Percentiles rank a stretch among this genome's conserved stretches.
Conservation (phyloP, 1,140 invertebrate genomes). For the Drosophila albomicans region DNA sequence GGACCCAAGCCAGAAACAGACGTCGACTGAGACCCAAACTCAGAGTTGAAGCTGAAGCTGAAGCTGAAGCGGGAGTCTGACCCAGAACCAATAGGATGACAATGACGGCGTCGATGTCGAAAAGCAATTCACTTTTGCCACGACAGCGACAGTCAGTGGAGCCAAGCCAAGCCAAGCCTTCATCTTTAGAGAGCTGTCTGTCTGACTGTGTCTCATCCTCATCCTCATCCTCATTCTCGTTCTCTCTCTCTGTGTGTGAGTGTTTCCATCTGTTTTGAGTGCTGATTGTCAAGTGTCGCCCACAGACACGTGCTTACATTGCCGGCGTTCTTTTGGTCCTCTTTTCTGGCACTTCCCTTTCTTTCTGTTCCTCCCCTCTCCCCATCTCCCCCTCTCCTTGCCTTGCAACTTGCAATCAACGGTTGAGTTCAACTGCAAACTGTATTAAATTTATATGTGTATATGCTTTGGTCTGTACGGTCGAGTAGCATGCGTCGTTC, state of each 20-base stretch:
- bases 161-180: constrained; percentile 18
- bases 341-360: constrained; percentile 16
- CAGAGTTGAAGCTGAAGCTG: not conserved
- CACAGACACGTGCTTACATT: constrained; percentile 77
- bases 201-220: constrained; percentile 10
- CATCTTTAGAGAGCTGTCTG: constrained; percentile 42
- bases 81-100: constrained; percentile 40
- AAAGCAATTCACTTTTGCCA: constrained; percentile 54
- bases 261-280: constrained; percentile 68
- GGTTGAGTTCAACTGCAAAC: constrained; percentile 68
- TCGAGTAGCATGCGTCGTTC: constrained; percentile 36
- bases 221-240: constrained; percentile 10
- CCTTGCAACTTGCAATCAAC: constrained; percentile 38
- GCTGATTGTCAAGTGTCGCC: constrained; percentile 77
- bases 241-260: constrained; percentile 25
- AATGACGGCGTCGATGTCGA: constrained; percentile 50
- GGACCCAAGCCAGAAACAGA: not conserved
- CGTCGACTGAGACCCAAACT: not conserved
- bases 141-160: constrained; percentile 2
- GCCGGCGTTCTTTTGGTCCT: constrained; percentile 40
- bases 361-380: not conserved
- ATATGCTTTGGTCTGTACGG: not conserved
- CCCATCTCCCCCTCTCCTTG: too few species aligned
- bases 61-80: not conserved
- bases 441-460: constrained; percentile 64